Evolutionary conservation across 2,113 vertebrate genomes (phyloP), one percentile per base, ranked within the genome.

Genomic region (Erpornis zantholeuca): DNA sequence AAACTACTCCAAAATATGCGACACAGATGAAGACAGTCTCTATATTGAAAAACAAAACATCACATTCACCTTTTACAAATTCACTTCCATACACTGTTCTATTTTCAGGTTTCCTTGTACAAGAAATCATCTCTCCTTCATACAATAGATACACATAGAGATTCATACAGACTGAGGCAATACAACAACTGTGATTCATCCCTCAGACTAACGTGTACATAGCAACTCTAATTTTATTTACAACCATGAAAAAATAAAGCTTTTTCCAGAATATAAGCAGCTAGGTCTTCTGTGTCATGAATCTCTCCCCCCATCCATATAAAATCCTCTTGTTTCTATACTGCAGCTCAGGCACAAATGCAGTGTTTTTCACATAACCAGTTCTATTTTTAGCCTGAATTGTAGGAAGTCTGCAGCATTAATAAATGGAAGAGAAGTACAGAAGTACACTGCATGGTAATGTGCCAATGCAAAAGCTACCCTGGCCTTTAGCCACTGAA

Each of bases 381-480:
- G 95, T 94, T 98, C 98, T 99, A 99, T 99, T 99, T 99, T 98
- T 98, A 99, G 98, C 96, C 88, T 98, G 98, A 98, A 99, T 98
- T 97, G 98, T 97, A 98, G 98, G 98, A 99, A 98, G 98, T 98
- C 97, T 89, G 98, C 97, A 96, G 97, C 98, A 98, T 97, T 98
- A 98, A 98, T 98, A 98, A 98, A 97, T 97, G 97, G 98, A 97
- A 97, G 96, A 97, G 97, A 95, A 96, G 91, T 93, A 95, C 81
- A 95, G 96, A 97, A 96, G 96, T 98, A 93, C 96, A 86, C 95
- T 1, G 23, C 95, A 87, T 95, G 93, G 97, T 97, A 97, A 98
- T 91, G 96, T 92, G 96, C 97, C 96, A 95, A 63, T 57, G 88
- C 94, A 92, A 98, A 97, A 97, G 97, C 95, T 82, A 92, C 96